phyloP scores from a whole-genome alignment of 2,888 invertebrate genomes.

The Ceriagrion tenellum region DNA sequence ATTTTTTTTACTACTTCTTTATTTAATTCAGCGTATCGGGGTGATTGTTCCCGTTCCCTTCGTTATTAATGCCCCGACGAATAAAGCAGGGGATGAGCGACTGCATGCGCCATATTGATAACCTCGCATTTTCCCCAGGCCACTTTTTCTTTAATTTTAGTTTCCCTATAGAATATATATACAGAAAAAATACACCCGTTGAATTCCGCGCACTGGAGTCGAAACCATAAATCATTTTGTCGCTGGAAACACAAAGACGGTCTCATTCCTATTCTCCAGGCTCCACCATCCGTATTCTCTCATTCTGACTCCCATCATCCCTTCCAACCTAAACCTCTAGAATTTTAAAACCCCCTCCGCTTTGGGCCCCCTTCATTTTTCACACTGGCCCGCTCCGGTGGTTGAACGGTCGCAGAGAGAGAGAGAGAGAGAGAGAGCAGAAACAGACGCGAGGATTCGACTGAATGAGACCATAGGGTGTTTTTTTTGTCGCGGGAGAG shows the following conservation, averaged over 20 bases:
- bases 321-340: not conserved
- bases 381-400: not conserved
- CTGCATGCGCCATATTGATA: not conserved
- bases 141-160: not conserved
- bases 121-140: not conserved
- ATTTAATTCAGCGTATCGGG: not conserved
- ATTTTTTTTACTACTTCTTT: not conserved
- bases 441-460: too few relatives aligned
- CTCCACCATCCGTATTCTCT: not conserved
- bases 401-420: too few relatives aligned
- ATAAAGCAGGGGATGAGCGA: not conserved
- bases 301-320: not conserved
- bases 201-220: not conserved
- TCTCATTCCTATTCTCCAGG: not conserved
- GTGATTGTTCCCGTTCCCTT: not conserved
- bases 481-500: not conserved
- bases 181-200: not conserved
- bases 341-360: not conserved
- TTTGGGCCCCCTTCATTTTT: not conserved
- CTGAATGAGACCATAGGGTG: too few relatives aligned
- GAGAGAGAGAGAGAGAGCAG: too few relatives aligned
- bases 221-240: conserved; percentile 26
- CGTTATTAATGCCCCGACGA: not conserved
- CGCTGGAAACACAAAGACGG: not conserved
- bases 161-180: not conserved